Evolutionary conservation across 2,888 invertebrate genomes (phyloP).

Genomic region (Spisula solida): DNA sequence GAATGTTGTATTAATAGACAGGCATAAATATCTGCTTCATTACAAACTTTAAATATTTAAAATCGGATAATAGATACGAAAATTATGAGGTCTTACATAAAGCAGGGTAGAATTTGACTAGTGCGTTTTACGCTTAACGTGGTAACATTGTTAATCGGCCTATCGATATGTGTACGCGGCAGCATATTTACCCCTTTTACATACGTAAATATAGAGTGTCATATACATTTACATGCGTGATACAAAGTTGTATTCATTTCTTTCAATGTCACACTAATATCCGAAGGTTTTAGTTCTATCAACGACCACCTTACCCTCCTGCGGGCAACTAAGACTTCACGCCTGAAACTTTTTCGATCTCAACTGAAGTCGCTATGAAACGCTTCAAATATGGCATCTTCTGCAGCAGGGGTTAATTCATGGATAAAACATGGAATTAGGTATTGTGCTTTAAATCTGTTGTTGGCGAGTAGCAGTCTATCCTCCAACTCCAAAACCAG

Average conservation of each 20-base stretch:
- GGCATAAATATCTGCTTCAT: no score
- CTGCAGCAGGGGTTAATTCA: neutral
- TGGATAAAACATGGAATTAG: slow-evolving; percentile 34
- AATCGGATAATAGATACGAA: no score
- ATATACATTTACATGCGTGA: no score
- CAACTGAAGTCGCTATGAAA: slow-evolving; percentile 25
- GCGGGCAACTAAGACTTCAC: slow-evolving; percentile 41
- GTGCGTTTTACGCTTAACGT: no score
- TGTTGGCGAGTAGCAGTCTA: slow-evolving; percentile 42
- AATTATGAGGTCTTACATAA: no score
- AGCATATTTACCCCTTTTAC: no score
- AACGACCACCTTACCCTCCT: slow-evolving; percentile 48
- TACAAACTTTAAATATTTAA: no score
- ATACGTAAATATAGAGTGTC: no score
- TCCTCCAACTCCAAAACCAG: slow-evolving; percentile 48
- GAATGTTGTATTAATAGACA: no score
- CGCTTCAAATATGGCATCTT: slow-evolving; percentile 28
- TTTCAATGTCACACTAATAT: slow-evolving; percentile 35
- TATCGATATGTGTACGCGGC: no score
- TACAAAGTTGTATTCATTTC: slow-evolving; percentile 39
- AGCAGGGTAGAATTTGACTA: no score
- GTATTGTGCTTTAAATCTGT: slow-evolving; percentile 40
- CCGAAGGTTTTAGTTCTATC: slow-evolving; percentile 16
- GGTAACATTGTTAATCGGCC: no score
- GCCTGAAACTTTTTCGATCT: slow-evolving; percentile 25